phyloP scores from a whole-genome alignment of 2,797 vertebrate genomes.

The Margarornis squamiger region DNA sequence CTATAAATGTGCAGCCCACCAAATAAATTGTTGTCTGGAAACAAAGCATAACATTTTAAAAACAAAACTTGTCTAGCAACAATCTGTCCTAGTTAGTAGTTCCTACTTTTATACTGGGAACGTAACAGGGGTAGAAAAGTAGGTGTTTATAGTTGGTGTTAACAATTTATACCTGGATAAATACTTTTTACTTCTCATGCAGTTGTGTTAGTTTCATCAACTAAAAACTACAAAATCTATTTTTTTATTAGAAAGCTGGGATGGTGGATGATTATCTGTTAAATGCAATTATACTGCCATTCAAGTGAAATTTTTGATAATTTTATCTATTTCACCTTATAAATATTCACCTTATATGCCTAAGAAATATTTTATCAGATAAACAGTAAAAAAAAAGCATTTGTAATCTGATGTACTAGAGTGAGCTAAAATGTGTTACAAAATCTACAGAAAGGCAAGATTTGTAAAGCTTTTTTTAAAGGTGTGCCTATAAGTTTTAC shows the following conservation, averaged over 20 bases:
- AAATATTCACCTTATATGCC: slow-evolving; percentile 12
- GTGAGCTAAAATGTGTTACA: neutral
- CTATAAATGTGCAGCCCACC: slow-evolving; percentile 80
- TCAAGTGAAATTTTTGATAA: neutral
- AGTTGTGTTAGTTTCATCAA: slow-evolving; percentile 60
- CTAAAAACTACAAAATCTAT: slow-evolving; percentile 12
- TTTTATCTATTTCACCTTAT: neutral
- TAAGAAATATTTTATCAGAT: slow-evolving; percentile 2
- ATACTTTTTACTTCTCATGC: slow-evolving; percentile 47
- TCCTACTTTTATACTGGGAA: slow-evolving; percentile 59
- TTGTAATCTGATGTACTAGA: neutral
- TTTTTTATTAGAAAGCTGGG: neutral
- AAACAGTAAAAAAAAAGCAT: neutral
- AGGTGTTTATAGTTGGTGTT: slow-evolving; percentile 26
- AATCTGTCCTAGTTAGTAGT: slow-evolving; percentile 69
- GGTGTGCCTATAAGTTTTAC: neutral
- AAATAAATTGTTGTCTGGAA: slow-evolving; percentile 73
- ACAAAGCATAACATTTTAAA: slow-evolving; percentile 74
- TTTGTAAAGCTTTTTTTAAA: slow-evolving; percentile 1
- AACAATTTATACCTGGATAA: slow-evolving; percentile 37
- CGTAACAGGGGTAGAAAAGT: slow-evolving; percentile 29
- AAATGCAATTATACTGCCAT: slow-evolving; percentile 12
- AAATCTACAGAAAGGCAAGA: neutral
- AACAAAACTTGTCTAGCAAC: slow-evolving; percentile 66
- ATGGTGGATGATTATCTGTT: slow-evolving; percentile 4